These are phyloP conservation scores for Craseonycteris thonglongyai DNA, from an alignment of 2,113 vertebrate genomes.

Conservation along the genomic window DNA sequence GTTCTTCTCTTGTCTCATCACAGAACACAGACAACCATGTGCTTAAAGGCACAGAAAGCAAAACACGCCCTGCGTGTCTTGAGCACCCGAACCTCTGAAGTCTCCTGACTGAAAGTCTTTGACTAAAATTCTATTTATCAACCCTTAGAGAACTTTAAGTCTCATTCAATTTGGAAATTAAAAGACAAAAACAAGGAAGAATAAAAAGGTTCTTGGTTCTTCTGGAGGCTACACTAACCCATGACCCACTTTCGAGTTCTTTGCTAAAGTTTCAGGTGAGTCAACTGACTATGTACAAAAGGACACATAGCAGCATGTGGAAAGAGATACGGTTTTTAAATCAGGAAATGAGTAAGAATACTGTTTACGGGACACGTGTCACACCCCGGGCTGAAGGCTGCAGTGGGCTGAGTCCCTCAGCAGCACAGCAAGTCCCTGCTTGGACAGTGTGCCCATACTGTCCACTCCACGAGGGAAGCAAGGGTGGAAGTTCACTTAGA, in stretches of 20 bases:
- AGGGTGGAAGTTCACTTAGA: background rate
- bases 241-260: background rate
- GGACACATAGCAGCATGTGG: background rate
- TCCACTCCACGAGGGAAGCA: background rate
- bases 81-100: background rate
- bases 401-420: background rate
- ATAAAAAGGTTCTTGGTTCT: too few species aligned
- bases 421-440: too few species aligned
- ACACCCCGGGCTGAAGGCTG: background rate
- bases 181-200: background rate
- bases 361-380: background rate
- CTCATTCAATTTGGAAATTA: background rate
- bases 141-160: background rate
- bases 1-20: background rate
- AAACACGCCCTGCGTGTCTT: accelerated
- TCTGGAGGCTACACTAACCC: background rate
- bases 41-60: background rate
- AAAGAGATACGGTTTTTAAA: background rate
- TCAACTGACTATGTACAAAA: background rate
- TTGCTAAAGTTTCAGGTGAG: background rate
- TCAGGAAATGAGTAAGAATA: background rate
- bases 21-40: background rate
- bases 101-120: background rate
- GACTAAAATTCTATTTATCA: background rate
- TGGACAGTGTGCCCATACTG: accelerated